Percentiles rank a stretch among this genome's conserved stretches.
phyloP scores from a whole-genome alignment of 2,797 vertebrate species.

The Babyrousa celebensis region DNA sequence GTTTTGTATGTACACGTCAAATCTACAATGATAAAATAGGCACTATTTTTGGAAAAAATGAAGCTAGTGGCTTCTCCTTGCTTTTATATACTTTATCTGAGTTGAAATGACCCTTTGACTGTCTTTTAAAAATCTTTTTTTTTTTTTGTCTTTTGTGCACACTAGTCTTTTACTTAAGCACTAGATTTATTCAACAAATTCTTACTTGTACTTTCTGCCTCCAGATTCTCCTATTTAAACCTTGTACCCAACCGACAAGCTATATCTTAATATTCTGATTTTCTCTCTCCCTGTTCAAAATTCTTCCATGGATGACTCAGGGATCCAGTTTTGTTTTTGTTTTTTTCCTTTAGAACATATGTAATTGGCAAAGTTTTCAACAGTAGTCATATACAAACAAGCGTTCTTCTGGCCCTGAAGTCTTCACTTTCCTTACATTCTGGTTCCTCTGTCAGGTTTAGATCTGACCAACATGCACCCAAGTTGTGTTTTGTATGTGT shows the following conservation, averaged over 20 bases:
- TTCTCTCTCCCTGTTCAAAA: neutral
- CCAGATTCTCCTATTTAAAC: neutral
- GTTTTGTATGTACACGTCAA: neutral
- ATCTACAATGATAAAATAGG: neutral
- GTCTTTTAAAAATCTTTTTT: neutral
- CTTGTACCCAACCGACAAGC: neutral
- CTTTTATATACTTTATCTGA: neutral
- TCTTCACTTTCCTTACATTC: neutral
- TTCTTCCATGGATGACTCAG: neutral
- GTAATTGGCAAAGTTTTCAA: neutral
- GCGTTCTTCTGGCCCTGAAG: neutral
- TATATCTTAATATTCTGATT: neutral
- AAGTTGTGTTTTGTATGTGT: neutral
- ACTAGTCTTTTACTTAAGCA: neutral
- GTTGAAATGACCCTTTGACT: neutral
- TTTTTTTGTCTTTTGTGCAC: neutral
- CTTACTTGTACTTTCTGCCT: neutral
- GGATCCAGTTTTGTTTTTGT: neutral
- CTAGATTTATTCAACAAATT: neutral
- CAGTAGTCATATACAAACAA: neutral
- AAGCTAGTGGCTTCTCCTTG: neutral
- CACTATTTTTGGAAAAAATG: neutral
- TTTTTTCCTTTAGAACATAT: neutral
- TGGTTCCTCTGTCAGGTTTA: neutral
- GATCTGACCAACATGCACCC: neutral